Percentiles rank a stretch among this genome's conserved stretches.
phyloP scores from a whole-genome alignment of 2,113 vertebrate species.

The Anhinga anhinga region DNA sequence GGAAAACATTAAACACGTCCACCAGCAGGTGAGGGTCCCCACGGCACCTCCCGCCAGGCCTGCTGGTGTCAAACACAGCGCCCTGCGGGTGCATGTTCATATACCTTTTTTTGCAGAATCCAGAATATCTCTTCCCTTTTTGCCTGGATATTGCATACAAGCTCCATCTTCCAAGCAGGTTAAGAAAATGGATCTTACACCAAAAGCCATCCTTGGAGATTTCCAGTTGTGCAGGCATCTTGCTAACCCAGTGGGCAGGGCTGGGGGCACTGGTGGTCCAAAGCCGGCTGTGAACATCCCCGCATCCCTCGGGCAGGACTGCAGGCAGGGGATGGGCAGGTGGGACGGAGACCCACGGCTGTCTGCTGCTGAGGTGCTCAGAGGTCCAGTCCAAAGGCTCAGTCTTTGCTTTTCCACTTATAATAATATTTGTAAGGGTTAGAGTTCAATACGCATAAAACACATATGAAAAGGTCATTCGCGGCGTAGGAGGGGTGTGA shows the following conservation, averaged over 20 bases:
- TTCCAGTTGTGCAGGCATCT: background rate
- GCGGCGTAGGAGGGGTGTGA: too few species aligned
- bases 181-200: background rate
- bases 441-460: background rate
- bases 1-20: background rate
- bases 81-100: fast-evolving
- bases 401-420: background rate
- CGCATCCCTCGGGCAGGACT: background rate
- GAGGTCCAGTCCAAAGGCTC: background rate
- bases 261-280: background rate
- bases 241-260: background rate
- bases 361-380: background rate
- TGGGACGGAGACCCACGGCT: background rate
- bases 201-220: background rate
- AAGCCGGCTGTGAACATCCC: background rate
- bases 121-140: background rate
- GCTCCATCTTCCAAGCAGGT: background rate
- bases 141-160: fast-evolving
- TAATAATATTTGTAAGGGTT: background rate
- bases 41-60: background rate
- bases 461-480: fast-evolving
- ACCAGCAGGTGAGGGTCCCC: background rate
- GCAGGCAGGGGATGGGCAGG: too few species aligned
- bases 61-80: background rate
- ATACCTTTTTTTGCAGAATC: background rate